Conservation (phyloP, 2,113 vertebrate genomes). For the Strix uralensis region DNA sequence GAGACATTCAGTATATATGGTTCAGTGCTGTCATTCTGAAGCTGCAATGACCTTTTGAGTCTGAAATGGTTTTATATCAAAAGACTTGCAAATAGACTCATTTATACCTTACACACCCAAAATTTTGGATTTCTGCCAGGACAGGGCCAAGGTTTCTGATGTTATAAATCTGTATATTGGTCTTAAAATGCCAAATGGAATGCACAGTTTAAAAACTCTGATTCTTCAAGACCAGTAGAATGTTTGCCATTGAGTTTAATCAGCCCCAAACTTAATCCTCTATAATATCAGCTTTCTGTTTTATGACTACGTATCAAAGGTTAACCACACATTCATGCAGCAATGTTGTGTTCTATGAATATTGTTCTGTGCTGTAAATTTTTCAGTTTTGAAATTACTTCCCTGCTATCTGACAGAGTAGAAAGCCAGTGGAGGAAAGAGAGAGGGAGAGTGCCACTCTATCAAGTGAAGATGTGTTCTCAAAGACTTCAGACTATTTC, state of each 20-base stretch:
- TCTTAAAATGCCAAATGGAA: slow-evolving; percentile 1
- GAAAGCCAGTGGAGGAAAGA: not conserved
- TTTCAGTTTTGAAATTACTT: slow-evolving; percentile 18
- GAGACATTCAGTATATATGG: not conserved
- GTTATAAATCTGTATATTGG: slow-evolving; percentile 3
- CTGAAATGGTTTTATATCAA: not conserved
- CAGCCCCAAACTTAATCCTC: not conserved
- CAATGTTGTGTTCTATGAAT: not conserved
- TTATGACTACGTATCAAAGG: not conserved
- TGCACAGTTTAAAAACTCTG: not conserved
- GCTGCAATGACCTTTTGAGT: not conserved
- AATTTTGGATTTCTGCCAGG: not conserved
- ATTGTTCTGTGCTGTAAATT: not conserved
- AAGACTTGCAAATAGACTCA: not conserved
- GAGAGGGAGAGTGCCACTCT: not conserved
- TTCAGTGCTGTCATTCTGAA: not conserved
- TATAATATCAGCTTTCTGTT: not conserved
- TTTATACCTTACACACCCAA: not conserved
- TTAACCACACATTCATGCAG: not conserved
- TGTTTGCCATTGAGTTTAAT: not conserved
- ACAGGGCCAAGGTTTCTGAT: not conserved
- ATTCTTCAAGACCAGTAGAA: not conserved
- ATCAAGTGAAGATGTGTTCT: not conserved
- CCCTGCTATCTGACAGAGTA: not conserved
- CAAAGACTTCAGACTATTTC: slow-evolving; percentile 1